Evolutionary conservation across 1,140 invertebrate genomes (phyloP).

Genomic region (Drosophila erecta): DNA sequence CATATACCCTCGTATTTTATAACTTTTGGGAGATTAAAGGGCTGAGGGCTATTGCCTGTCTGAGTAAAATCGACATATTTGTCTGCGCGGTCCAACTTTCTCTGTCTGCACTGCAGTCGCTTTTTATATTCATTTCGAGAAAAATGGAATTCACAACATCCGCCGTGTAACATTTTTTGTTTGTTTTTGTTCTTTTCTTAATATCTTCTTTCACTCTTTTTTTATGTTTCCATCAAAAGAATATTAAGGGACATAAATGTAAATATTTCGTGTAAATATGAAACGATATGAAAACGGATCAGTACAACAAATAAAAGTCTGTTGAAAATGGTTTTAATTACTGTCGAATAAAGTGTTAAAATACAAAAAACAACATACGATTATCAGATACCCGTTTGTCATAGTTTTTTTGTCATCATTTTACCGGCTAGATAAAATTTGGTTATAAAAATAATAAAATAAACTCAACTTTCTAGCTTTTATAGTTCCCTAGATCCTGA

Average conservation of each 20-base stretch:
- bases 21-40: neutral
- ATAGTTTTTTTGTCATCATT: too few relatives aligned
- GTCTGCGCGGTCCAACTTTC: neutral
- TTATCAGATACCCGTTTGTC: too few relatives aligned
- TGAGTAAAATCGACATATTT: slow-evolving; percentile 3
- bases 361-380: neutral
- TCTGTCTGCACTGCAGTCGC: neutral
- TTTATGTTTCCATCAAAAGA: slow-evolving; percentile 16
- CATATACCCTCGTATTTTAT: too few relatives aligned
- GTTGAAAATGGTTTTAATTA: neutral
- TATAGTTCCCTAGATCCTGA: too few relatives aligned
- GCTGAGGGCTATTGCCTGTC: slow-evolving; percentile 8
- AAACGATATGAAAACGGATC: neutral
- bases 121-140: slow-evolving; percentile 11
- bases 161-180: slow-evolving; percentile 10
- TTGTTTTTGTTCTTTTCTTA: slow-evolving; percentile 4
- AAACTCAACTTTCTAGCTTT: too few relatives aligned
- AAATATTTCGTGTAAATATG: slow-evolving; percentile 40
- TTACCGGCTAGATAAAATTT: too few relatives aligned
- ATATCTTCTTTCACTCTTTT: slow-evolving; percentile 1
- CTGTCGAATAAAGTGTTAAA: neutral
- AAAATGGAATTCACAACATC: slow-evolving; percentile 13
- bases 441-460: too few relatives aligned
- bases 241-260: slow-evolving; percentile 40
- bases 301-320: neutral